phyloP scores from a whole-genome alignment of 2,888 invertebrate species.

The Agrotis puta region DNA sequence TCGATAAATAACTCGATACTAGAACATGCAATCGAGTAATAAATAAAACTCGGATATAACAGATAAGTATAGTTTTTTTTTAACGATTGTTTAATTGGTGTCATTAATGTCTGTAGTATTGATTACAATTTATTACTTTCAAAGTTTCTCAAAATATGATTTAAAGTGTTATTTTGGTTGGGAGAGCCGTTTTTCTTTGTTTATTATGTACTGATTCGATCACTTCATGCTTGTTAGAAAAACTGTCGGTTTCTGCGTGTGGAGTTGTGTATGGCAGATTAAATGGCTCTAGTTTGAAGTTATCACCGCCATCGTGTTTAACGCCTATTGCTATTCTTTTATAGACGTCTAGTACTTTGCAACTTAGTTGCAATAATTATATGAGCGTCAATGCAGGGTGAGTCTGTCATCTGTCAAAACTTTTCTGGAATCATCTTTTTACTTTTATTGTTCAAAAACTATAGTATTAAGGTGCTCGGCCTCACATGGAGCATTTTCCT shows the following conservation, averaged over 20 bases:
- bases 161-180: conserved; percentile 54
- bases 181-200: conserved; percentile 35
- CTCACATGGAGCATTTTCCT: no score
- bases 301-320: conserved; percentile 6
- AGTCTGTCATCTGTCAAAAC: no score
- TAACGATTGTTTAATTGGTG: conserved; percentile 85
- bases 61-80: conserved; percentile 74
- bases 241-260: conserved; percentile 13
- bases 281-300: conserved; percentile 21
- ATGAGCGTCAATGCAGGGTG: no score
- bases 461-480: no score
- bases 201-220: conserved; percentile 12
- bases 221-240: conserved; percentile 20
- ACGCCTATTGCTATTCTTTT: conserved; percentile 1
- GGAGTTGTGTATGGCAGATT: conserved; percentile 11
- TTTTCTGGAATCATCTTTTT: no score
- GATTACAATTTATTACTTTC: conserved; percentile 82
- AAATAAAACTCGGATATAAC: conserved; percentile 76
- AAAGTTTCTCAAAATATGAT: conserved; percentile 63
- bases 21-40: conserved; percentile 75
- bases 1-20: conserved; percentile 70
- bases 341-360: neutral
- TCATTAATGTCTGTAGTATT: conserved; percentile 80
- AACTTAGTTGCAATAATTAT: no score
- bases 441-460: no score